These are phyloP conservation scores for Cladopsammia gracilis DNA, from an alignment of 64 coral and sea anemone species.

Conservation along the genomic window DNA sequence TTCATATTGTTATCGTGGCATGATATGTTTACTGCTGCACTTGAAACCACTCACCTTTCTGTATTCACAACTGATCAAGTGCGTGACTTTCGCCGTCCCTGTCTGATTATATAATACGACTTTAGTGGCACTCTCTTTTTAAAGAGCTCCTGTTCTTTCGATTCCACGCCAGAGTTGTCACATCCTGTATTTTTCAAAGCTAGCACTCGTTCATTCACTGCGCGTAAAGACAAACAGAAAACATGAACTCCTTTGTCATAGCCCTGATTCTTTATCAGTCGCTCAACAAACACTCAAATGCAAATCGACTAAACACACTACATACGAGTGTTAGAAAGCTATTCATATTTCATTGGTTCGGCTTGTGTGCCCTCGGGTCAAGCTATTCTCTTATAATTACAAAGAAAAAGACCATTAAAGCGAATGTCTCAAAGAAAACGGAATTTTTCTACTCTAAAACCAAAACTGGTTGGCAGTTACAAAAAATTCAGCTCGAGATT, in stretches of 20 bases:
- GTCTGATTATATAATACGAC: background rate
- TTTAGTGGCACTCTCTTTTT: slow-evolving; percentile 1
- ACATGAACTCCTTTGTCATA: background rate
- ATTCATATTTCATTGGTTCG: slow-evolving; percentile 51
- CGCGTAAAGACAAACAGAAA: background rate
- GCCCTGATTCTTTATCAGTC: background rate
- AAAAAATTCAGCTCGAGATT: no score
- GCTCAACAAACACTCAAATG: slow-evolving; percentile 43
- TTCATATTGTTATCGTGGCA: no score
- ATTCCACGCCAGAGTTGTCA: background rate
- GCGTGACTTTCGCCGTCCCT: background rate
- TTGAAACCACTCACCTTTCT: slow-evolving; percentile 28
- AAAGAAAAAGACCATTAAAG: background rate
- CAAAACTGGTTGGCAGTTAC: no score
- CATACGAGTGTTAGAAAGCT: background rate
- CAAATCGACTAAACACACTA: slow-evolving; percentile 48
- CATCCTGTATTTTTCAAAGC: background rate
- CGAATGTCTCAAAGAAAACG: background rate
- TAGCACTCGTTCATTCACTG: background rate
- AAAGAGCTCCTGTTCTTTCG: background rate
- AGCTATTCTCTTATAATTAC: slow-evolving; percentile 32
- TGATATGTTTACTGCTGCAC: background rate
- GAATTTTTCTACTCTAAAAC: background rate
- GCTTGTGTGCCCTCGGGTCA: slow-evolving; percentile 44
- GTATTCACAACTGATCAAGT: slow-evolving; percentile 2